Percentiles rank a stretch among this genome's conserved stretches.
These are phyloP conservation scores for Dinoponera quadriceps DNA, from an alignment of 1,140 invertebrate species.

Conservation along the genomic window DNA sequence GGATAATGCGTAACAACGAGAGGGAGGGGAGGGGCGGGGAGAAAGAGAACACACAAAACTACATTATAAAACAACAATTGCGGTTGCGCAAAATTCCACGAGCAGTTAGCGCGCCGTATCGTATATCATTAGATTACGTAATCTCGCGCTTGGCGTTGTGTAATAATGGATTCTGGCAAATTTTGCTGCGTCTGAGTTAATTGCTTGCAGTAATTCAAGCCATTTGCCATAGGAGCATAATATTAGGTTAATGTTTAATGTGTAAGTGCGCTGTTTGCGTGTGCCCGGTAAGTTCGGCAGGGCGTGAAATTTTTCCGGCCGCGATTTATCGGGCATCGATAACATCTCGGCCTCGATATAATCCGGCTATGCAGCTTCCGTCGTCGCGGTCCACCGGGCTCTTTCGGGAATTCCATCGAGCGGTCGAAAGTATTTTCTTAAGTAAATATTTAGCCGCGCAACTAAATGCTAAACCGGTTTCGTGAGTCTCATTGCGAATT, in stretches of 20 bases:
- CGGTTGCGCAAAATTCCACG: constrained; percentile 46
- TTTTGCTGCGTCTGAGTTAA: constrained; percentile 62
- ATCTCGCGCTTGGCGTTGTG: constrained; percentile 62
- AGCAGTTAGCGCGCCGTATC: constrained; percentile 57
- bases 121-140: constrained; percentile 62
- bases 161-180: constrained; percentile 61
- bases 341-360: constrained; percentile 28
- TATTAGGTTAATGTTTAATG: constrained; percentile 56
- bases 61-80: constrained; percentile 50
- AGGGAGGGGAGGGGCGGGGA: too few relatives aligned
- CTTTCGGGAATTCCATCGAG: background rate
- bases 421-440: constrained; percentile 62
- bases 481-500: constrained; percentile 64
- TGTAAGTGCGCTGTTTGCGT: constrained; percentile 7
- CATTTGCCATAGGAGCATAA: constrained; percentile 48
- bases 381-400: constrained; percentile 27
- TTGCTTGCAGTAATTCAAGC: constrained; percentile 60
- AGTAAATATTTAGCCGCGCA: constrained; percentile 65
- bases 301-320: background rate
- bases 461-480: constrained; percentile 64
- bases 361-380: constrained; percentile 40
- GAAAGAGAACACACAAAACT: background rate
- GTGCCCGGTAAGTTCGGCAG: background rate
- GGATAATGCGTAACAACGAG: constrained; percentile 26
- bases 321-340: constrained; percentile 46